Percentiles rank a stretch among this genome's conserved stretches.
These are phyloP conservation scores for Chloroceryle inda DNA, from an alignment of 2,797 vertebrate species.

Conservation along the genomic window DNA sequence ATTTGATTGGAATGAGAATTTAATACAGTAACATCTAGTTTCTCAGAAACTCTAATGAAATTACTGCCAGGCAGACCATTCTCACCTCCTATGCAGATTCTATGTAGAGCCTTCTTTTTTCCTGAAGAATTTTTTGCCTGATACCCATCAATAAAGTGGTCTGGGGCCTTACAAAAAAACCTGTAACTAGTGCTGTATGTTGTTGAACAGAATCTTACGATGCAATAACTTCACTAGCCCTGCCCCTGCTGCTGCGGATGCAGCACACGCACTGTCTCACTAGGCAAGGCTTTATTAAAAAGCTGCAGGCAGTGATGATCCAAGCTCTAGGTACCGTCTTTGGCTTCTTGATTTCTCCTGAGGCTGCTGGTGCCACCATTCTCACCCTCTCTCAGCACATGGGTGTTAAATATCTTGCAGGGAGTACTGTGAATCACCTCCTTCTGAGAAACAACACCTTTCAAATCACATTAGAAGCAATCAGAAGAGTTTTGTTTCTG, in stretches of 20 bases:
- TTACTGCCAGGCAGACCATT: not conserved
- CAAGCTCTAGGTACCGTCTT: not conserved
- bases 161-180: not conserved
- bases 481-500: not conserved
- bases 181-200: not conserved
- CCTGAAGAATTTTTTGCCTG: not conserved
- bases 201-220: not conserved
- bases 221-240: not conserved
- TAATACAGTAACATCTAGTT: not conserved
- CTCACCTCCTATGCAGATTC: fast-evolving
- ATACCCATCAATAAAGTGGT: not conserved
- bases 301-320: not conserved
- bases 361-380: not conserved
- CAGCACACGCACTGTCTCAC: fast-evolving
- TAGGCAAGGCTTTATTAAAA: not conserved
- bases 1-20: not conserved
- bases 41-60: not conserved
- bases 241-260: not conserved
- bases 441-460: not conserved
- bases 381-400: not conserved
- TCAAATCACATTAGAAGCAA: not conserved
- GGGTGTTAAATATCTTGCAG: not conserved
- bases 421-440: not conserved
- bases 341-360: not conserved
- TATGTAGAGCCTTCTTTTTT: not conserved